Evolutionary conservation across 1,140 invertebrate genomes (phyloP).

Genomic region (Grapholita molesta): DNA sequence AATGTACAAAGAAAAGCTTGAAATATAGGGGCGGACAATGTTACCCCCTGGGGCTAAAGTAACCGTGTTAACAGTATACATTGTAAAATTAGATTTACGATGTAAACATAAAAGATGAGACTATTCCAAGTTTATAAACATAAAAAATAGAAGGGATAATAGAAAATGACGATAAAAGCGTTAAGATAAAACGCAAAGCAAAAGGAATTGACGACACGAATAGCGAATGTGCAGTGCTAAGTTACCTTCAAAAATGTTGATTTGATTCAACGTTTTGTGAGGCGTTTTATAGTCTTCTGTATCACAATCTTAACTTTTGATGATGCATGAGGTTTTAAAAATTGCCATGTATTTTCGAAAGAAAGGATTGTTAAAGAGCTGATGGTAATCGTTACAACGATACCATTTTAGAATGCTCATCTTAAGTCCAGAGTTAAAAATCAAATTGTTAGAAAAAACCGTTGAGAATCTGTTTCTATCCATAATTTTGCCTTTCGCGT

Average conservation of each 20-base stretch:
- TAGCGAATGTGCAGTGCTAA: constrained; percentile 35
- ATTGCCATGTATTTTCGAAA: constrained; percentile 26
- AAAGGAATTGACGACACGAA: constrained; percentile 18
- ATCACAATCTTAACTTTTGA: background rate
- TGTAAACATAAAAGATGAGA: background rate
- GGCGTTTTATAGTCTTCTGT: constrained; percentile 52
- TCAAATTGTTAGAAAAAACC: too few relatives aligned
- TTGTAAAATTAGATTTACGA: background rate
- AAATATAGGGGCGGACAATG: too few relatives aligned
- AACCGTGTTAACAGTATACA: too few relatives aligned
- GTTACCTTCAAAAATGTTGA: constrained; percentile 77
- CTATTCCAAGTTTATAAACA: background rate
- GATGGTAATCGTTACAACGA: constrained; percentile 46
- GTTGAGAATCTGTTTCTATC: too few relatives aligned
- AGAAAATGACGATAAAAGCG: background rate
- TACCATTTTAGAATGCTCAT: constrained; percentile 32
- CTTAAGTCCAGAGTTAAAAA: background rate
- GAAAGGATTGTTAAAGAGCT: constrained; percentile 34
- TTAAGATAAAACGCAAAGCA: background rate
- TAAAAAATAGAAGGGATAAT: background rate
- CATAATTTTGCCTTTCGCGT: too few relatives aligned
- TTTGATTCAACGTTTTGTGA: constrained; percentile 72
- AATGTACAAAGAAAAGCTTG: too few relatives aligned
- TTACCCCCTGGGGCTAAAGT: too few relatives aligned
- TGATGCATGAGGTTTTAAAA: constrained; percentile 25